Evolutionary conservation across 2,888 invertebrate species (phyloP).

Genomic region (Pelosia muscerda): DNA sequence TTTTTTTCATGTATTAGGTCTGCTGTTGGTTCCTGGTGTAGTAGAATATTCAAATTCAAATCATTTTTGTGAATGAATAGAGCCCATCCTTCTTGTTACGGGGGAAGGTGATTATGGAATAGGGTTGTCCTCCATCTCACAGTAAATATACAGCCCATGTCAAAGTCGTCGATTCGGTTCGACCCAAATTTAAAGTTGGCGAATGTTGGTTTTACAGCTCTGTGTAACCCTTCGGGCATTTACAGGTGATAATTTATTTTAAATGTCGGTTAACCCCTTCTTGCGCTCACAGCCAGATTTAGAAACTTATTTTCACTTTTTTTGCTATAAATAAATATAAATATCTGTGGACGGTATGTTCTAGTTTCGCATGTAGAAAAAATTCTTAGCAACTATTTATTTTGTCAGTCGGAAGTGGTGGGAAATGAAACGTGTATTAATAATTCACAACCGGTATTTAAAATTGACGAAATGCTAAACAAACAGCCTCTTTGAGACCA

Average conservation of each 20-base stretch:
- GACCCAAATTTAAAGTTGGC: no score
- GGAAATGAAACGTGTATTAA: slow-evolving; percentile 53
- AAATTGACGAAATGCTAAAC: slow-evolving; percentile 60
- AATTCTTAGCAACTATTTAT: slow-evolving; percentile 70
- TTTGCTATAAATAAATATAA: slow-evolving; percentile 79
- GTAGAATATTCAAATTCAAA: no score
- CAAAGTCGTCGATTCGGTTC: no score
- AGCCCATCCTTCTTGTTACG: no score
- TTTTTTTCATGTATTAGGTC: no score
- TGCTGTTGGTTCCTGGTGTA: no score
- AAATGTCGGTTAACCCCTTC: neutral
- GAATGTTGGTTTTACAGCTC: no score
- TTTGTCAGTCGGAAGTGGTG: slow-evolving; percentile 59
- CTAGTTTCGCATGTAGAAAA: slow-evolving; percentile 71
- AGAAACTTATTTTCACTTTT: slow-evolving; percentile 18
- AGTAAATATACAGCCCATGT: no score
- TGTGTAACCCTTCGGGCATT: no score
- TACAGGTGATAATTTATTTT: neutral
- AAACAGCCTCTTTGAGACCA: slow-evolving; percentile 53
- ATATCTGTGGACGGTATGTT: slow-evolving; percentile 81
- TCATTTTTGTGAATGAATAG: no score
- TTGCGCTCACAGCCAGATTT: neutral
- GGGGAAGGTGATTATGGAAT: no score
- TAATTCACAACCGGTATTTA: slow-evolving; percentile 61
- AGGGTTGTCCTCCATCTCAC: no score